Evolutionary conservation across 2,113 vertebrate genomes (phyloP), one percentile per base, ranked within the genome.

Genomic region (Struthidea cinerea): DNA sequence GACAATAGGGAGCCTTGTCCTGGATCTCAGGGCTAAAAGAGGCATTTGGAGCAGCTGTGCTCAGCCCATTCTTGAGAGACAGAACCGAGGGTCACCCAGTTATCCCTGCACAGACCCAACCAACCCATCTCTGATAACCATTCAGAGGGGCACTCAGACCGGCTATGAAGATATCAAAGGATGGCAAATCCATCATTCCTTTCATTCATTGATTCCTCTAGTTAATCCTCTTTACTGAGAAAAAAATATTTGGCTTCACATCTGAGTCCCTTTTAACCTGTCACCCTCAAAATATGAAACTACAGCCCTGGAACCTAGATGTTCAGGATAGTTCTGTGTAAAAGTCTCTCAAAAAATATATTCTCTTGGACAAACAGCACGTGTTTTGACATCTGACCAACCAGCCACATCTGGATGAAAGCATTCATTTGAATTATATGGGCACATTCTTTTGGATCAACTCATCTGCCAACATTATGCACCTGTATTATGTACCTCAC

Each of bases 131-230:
- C 61, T 57, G 53, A 55, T 56, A 70, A 47, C 21, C 32, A 28
- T 71, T 67, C 74, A 22, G 52, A 84, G 82, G 57, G 24, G 10
- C 50, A 52, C 24, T 67, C 61, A 59, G 28, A n/a, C 59, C 52
- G 75, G 8, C 56, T 92, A 79, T 90, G 75, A 91, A 95, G 94
- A 83, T 90, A 85, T 92, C 93, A 90, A 87, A 33, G 28, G 27
- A 77, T 32, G 28, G 42, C 7, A 18, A 93, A 95, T 85, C 82
- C 75, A 56, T 85, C 79, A 83, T 83, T 70, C 44, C 35, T 44
- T 83, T 84, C 70, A 30, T 78, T 93, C 90, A 94, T 60, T 88
- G 93, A 87, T 91, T 91, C 63, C 70, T 61, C 75, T 30, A 61
- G 79, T 52, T 97, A 96, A 95, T 94, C 75, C 84, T 57, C 84